Evolutionary conservation across 2,797 vertebrate genomes (phyloP).

Genomic region (Pseudopleuronectes americanus): DNA sequence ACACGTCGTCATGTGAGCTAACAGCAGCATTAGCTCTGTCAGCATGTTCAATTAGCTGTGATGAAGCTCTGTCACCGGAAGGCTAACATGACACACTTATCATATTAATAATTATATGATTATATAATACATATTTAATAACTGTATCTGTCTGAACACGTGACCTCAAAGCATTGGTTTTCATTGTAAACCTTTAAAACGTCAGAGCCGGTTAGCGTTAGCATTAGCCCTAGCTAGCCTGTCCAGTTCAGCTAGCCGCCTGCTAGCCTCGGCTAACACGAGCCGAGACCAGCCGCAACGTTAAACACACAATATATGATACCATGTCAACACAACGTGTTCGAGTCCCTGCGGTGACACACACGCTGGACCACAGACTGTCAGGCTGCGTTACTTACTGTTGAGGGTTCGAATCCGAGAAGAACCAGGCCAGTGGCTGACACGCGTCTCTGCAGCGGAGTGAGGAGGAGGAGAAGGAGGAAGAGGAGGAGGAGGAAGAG

Average conservation of each 20-base stretch:
- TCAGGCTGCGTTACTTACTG: slow-evolving; percentile 69
- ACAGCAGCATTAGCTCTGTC: too few relatives aligned
- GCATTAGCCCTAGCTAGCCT: slow-evolving; percentile 25
- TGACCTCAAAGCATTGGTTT: too few relatives aligned
- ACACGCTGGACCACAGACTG: not conserved
- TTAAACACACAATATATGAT: not conserved
- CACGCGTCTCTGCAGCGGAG: slow-evolving; percentile 60
- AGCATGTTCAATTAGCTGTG: too few relatives aligned
- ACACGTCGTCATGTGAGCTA: too few relatives aligned
- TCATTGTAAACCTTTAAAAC: not conserved
- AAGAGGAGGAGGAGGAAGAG: not conserved
- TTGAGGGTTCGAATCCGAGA: slow-evolving; percentile 12
- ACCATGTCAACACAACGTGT: not conserved
- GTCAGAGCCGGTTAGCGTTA: not conserved
- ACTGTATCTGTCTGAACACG: too few relatives aligned
- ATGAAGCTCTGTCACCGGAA: too few relatives aligned
- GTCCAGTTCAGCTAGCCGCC: slow-evolving; percentile 23
- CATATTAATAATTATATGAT: too few relatives aligned
- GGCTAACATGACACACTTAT: too few relatives aligned
- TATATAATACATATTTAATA: too few relatives aligned
- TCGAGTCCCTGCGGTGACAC: not conserved
- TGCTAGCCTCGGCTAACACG: slow-evolving; percentile 39
- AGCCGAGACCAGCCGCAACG: not conserved
- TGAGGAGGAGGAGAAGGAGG: slow-evolving; percentile 44
- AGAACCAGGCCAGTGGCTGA: slow-evolving; percentile 44